Percentiles rank a stretch among this genome's conserved stretches.
Conservation (phyloP, 1,140 invertebrate species). For the Drosophila repleta region DNA sequence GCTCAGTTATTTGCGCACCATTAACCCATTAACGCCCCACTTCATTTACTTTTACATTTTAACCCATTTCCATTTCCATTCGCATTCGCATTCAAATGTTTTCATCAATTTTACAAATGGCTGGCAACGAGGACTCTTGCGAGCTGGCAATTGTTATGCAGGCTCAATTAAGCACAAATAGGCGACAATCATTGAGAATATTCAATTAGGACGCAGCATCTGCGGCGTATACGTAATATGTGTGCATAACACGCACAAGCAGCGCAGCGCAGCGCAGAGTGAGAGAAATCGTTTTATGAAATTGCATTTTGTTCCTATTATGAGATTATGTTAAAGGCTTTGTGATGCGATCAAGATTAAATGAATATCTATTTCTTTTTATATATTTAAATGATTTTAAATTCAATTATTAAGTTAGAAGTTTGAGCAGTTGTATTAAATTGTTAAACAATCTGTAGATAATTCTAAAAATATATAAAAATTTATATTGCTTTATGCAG, state of each 20-base stretch:
- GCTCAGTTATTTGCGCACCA: constrained; percentile 72
- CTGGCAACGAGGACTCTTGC: constrained; percentile 5
- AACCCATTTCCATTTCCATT: constrained; percentile 49
- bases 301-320: too few relatives aligned
- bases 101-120: constrained; percentile 45
- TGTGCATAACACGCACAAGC: constrained; percentile 16
- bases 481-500: too few relatives aligned
- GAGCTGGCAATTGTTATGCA: constrained; percentile 9
- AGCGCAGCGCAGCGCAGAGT: not conserved
- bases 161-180: not conserved
- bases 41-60: constrained; percentile 47
- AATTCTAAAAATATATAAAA: too few relatives aligned
- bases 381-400: too few relatives aligned
- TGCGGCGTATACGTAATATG: constrained; percentile 20
- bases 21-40: constrained; percentile 55
- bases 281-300: not conserved
- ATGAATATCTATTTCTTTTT: too few relatives aligned
- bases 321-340: too few relatives aligned
- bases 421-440: too few relatives aligned
- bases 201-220: constrained; percentile 6
- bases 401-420: too few relatives aligned
- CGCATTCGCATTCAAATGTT: constrained; percentile 63
- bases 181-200: constrained; percentile 11
- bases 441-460: too few relatives aligned
- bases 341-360: too few relatives aligned